A percentile compares a stretch with the other conserved stretches of the same genome.
These are phyloP conservation scores for Ctenoplectra terminalis DNA, from an alignment of 1,140 invertebrate species.

Conservation along the genomic window DNA sequence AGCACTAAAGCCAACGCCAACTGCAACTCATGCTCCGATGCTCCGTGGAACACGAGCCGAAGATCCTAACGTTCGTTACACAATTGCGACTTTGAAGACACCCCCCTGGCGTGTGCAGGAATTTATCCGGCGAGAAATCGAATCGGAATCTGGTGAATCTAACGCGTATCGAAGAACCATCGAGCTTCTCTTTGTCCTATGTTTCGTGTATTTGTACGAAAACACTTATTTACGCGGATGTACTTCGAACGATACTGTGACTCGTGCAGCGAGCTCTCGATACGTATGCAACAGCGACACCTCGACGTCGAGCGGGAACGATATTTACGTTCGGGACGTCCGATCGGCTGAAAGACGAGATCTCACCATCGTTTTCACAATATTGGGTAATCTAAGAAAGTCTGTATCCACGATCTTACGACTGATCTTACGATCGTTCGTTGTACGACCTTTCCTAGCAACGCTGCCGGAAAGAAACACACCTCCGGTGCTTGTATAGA, in stretches of 20 bases:
- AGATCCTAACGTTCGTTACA: slow-evolving; percentile 38
- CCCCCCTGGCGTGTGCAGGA: background rate
- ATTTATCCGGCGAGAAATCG: slow-evolving; percentile 23
- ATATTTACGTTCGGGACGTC: background rate
- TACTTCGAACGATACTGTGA: slow-evolving; percentile 1
- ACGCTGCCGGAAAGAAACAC: slow-evolving; percentile 27
- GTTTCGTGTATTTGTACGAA: background rate
- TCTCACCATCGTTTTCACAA: slow-evolving; percentile 1
- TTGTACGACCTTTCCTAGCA: too few relatives aligned
- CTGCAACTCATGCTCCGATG: slow-evolving; percentile 31
- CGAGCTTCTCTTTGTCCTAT: background rate
- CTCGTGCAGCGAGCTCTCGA: background rate
- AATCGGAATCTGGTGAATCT: slow-evolving; percentile 15
- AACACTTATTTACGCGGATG: background rate
- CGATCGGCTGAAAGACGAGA: background rate
- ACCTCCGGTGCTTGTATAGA: too few relatives aligned
- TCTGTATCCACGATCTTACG: background rate
- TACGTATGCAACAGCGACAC: background rate
- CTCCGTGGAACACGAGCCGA: background rate
- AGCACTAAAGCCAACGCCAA: slow-evolving; percentile 10
- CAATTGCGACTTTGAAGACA: slow-evolving; percentile 61
- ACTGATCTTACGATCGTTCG: slow-evolving; percentile 12
- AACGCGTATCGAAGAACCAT: background rate
- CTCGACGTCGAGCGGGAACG: background rate
- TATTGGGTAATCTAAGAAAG: background rate